These are phyloP conservation scores for Mycalesis mineus DNA, from an alignment of 2,888 invertebrate genomes.

Conservation along the genomic window DNA sequence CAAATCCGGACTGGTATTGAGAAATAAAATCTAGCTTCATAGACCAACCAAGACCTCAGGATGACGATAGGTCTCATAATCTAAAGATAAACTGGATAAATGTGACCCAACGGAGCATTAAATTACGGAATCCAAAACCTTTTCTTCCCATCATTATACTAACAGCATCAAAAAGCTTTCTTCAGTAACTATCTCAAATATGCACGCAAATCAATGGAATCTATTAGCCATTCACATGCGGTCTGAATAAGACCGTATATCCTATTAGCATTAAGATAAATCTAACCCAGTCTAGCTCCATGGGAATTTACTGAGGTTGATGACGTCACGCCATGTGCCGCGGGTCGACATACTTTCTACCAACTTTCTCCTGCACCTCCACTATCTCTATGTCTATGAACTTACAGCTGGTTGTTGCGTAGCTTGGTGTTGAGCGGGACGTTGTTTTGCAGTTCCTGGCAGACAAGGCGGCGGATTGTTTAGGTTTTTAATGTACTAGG, in stretches of 20 bases:
- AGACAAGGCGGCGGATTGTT: slow-evolving; percentile 29
- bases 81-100: no score
- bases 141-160: background rate
- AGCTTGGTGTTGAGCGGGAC: background rate
- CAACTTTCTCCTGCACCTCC: slow-evolving; percentile 13
- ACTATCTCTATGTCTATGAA: background rate
- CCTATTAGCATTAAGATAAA: slow-evolving; percentile 19
- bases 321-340: slow-evolving; percentile 26
- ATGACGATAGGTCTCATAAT: no score
- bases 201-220: slow-evolving; percentile 1
- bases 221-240: background rate
- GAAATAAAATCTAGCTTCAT: no score
- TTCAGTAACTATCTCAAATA: background rate
- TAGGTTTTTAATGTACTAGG: slow-evolving; percentile 11
- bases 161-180: background rate
- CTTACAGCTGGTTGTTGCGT: slow-evolving; percentile 9
- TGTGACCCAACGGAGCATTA: no score
- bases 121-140: background rate
- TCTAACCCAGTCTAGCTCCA: slow-evolving; percentile 3
- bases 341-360: slow-evolving; percentile 28
- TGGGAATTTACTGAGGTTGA: slow-evolving; percentile 15
- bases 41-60: no score
- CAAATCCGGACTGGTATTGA: no score
- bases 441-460: slow-evolving; percentile 8
- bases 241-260: background rate